Evolutionary conservation across 2,113 vertebrate genomes (phyloP).

Genomic region (Neolamprologus toae): DNA sequence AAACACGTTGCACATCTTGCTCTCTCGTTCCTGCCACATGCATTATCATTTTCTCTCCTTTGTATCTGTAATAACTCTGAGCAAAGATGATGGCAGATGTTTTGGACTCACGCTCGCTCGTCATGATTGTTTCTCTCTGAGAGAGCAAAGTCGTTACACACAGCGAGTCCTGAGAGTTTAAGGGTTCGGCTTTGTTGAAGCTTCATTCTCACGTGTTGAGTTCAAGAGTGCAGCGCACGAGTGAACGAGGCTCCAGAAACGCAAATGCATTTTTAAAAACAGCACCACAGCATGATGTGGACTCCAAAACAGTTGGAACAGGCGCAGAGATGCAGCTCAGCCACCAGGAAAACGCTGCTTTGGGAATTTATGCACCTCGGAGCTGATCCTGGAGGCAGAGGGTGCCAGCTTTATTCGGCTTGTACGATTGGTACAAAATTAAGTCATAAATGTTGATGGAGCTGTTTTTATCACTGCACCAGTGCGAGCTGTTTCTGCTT

Average conservation of each 20-base stretch:
- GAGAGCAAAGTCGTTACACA: background rate
- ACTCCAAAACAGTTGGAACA: background rate
- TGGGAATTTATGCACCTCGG: accelerated
- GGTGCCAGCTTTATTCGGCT: background rate
- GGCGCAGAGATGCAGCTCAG: accelerated
- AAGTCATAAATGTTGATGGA: background rate
- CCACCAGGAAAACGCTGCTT: background rate
- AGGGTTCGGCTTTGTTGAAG: background rate
- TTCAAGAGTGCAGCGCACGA: background rate
- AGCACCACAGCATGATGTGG: background rate
- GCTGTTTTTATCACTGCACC: background rate
- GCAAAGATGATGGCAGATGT: background rate
- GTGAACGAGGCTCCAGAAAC: background rate
- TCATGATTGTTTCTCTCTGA: background rate
- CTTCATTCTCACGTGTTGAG: background rate
- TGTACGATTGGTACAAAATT: background rate
- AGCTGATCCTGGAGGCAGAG: background rate
- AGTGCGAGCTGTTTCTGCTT: background rate
- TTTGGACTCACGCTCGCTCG: background rate
- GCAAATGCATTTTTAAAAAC: background rate
- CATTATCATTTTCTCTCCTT: background rate
- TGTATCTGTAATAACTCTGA: too few relatives aligned
- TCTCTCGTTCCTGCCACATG: background rate
- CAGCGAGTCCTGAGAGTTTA: background rate
- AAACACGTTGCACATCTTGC: background rate